Percentiles rank a stretch among this genome's conserved stretches.
These are phyloP conservation scores for Hiodon tergisus DNA, from an alignment of 2,113 vertebrate genomes.

Conservation along the genomic window DNA sequence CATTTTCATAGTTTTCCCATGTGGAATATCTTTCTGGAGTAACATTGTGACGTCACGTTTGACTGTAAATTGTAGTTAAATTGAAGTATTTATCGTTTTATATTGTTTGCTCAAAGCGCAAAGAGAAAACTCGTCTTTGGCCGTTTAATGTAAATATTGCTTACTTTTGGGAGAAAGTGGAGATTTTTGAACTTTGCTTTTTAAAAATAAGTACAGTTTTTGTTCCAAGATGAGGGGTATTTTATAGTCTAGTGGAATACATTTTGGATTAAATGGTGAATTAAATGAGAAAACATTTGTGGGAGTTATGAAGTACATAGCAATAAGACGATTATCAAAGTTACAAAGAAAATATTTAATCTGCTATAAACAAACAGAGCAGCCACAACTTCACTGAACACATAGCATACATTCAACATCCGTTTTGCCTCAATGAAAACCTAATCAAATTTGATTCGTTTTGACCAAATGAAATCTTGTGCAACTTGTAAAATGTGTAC, in stretches of 20 bases:
- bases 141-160: too few relatives aligned
- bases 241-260: constrained; percentile 34
- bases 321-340: too few relatives aligned
- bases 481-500: constrained; percentile 68
- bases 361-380: too few relatives aligned
- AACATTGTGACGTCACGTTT: constrained; percentile 50
- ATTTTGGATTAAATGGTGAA: not conserved
- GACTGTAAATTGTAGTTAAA: constrained; percentile 68
- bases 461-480: constrained; percentile 28
- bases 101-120: constrained; percentile 54
- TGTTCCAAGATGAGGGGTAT: constrained; percentile 22
- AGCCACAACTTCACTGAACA: too few relatives aligned
- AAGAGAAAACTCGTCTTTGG: not conserved
- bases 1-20: not conserved
- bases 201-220: constrained; percentile 23
- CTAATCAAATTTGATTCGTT: constrained; percentile 31
- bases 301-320: not conserved
- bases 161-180: too few relatives aligned
- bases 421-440: not conserved
- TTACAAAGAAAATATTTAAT: too few relatives aligned
- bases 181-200: too few relatives aligned
- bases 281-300: not conserved
- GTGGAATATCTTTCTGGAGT: constrained; percentile 40
- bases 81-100: constrained; percentile 66
- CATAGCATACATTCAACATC: too few relatives aligned